A percentile compares a stretch with the other conserved stretches of the same genome.
These are phyloP conservation scores for Nestor notabilis DNA, from an alignment of 2,113 vertebrate genomes.

Conservation along the genomic window DNA sequence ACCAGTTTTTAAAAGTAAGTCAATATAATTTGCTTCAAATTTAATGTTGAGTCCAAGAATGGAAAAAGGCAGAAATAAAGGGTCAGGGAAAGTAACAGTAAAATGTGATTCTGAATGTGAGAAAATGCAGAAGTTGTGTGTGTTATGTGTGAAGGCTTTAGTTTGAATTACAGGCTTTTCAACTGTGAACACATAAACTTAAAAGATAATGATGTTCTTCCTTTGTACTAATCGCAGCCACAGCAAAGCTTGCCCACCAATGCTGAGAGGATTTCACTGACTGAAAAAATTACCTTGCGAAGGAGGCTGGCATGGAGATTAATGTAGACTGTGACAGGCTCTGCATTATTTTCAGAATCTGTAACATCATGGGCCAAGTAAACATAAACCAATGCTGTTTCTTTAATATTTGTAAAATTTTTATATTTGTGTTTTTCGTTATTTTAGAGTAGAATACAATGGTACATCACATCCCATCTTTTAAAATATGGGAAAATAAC, in stretches of 20 bases:
- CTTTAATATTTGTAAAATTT: neutral
- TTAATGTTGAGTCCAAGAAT: neutral
- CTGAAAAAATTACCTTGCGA: neutral
- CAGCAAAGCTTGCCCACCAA: neutral
- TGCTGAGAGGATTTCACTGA: neutral
- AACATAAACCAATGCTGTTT: neutral
- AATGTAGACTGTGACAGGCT: neutral
- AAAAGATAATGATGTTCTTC: neutral
- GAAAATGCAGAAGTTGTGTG: neutral
- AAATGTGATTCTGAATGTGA: neutral
- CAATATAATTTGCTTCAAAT: neutral
- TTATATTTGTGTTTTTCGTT: neutral
- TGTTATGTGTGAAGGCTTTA: accelerated
- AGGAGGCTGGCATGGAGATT: neutral
- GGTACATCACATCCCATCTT: neutral
- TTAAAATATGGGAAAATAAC: neutral
- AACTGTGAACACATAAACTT: neutral
- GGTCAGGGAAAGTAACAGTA: neutral
- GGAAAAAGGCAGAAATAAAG: neutral
- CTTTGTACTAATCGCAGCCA: neutral
- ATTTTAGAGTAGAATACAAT: neutral
- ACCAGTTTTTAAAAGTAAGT: neutral
- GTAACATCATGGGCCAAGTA: neutral
- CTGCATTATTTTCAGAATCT: neutral
- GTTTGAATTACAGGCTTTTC: neutral